Percentiles rank a stretch among this genome's conserved stretches.
phyloP scores from a whole-genome alignment of 2,888 invertebrate species.

The Dryobotodes eremita region DNA sequence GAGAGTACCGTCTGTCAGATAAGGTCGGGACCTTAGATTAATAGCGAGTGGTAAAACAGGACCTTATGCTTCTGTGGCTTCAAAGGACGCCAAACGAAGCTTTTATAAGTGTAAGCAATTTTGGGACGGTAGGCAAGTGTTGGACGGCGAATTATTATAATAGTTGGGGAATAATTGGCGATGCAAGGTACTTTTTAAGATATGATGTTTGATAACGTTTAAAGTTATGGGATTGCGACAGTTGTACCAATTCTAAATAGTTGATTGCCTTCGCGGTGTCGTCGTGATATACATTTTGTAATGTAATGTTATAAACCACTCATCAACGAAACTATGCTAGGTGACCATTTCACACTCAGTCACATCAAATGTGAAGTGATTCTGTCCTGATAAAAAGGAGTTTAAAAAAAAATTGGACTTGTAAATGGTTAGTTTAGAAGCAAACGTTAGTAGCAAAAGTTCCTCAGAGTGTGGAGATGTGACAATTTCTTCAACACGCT shows the following conservation, averaged over 20 bases:
- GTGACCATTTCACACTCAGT: conserved; percentile 33
- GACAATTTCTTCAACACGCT: conserved; percentile 38
- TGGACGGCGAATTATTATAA: conserved; percentile 46
- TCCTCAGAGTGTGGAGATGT: conserved; percentile 13
- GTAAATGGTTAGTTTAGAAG: not conserved
- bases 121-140: conserved; percentile 32
- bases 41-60: conserved; percentile 8
- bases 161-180: conserved; percentile 50
- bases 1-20: conserved; percentile 9
- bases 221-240: conserved; percentile 41
- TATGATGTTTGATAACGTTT: conserved; percentile 49
- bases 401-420: not conserved
- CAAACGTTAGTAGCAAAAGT: conserved; percentile 10
- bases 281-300: conserved; percentile 55
- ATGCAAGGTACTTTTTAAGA: conserved; percentile 61
- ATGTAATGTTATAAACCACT: conserved; percentile 41
- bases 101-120: conserved; percentile 48
- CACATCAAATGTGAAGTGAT: conserved; percentile 36
- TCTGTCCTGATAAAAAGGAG: conserved; percentile 6
- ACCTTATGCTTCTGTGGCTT: conserved; percentile 54
- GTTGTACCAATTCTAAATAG: conserved; percentile 56
- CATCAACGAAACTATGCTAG: conserved; percentile 65
- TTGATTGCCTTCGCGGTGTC: conserved; percentile 61
- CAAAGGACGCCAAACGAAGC: conserved; percentile 39
- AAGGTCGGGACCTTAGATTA: conserved; percentile 4